phyloP scores from a whole-genome alignment of 2,797 vertebrate genomes.

The Gymnoscopelus microlampas region DNA sequence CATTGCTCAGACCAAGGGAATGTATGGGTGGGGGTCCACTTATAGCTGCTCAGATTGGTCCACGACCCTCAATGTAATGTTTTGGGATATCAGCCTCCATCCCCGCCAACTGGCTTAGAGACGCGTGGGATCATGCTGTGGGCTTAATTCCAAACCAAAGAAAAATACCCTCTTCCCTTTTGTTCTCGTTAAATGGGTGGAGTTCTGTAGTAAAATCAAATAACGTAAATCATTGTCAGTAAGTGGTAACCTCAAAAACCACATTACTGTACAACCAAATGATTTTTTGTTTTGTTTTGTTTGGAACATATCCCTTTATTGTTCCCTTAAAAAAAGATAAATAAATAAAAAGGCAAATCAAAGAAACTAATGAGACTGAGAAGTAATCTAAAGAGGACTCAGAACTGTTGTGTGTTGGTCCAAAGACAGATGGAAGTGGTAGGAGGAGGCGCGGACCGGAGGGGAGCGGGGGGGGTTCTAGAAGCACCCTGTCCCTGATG shows the following conservation, averaged over 20 bases:
- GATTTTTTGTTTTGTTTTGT: slow-evolving; percentile 5
- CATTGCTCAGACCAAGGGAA: slow-evolving; percentile 61
- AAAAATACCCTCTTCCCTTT: not conserved
- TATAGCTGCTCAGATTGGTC: slow-evolving; percentile 70
- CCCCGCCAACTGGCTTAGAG: slow-evolving; percentile 10
- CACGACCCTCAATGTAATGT: slow-evolving; percentile 29
- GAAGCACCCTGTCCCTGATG: slow-evolving; percentile 69
- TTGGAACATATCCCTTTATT: slow-evolving; percentile 16
- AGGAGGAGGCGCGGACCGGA: slow-evolving; percentile 27
- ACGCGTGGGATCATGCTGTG: slow-evolving; percentile 13
- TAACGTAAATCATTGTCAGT: slow-evolving; percentile 31
- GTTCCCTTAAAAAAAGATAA: slow-evolving; percentile 36
- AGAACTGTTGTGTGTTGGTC: slow-evolving; percentile 29
- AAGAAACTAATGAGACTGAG: too few species aligned
- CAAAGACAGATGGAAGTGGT: slow-evolving; percentile 7
- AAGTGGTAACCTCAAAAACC: slow-evolving; percentile 44
- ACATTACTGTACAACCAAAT: slow-evolving; percentile 20
- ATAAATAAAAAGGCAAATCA: too few species aligned
- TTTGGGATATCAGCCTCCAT: slow-evolving; percentile 33
- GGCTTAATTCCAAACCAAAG: slow-evolving; percentile 2
- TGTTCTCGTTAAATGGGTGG: too few species aligned
- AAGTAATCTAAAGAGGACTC: too few species aligned
- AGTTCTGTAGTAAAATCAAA: too few species aligned
- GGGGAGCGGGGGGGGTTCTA: slow-evolving; percentile 37
- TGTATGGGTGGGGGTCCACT: slow-evolving; percentile 37